Evolutionary conservation across 2,797 vertebrate species (phyloP).

Genomic region (Peromyscus nudipes): DNA sequence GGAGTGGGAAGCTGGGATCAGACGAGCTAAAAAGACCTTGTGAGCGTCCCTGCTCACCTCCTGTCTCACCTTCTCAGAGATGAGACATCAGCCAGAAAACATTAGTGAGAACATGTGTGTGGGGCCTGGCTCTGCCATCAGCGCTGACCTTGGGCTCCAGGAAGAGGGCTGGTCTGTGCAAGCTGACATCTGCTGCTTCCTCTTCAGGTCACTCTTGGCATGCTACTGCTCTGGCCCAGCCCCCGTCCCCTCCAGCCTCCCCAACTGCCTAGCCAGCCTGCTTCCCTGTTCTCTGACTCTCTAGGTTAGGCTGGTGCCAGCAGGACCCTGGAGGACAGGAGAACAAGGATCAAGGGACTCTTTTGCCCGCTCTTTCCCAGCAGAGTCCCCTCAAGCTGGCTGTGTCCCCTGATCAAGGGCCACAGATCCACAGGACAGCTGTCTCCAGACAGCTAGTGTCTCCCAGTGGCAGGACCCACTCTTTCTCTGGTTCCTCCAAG

Average conservation of each 20-base stretch:
- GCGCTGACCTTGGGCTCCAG: background rate
- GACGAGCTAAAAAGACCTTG: background rate
- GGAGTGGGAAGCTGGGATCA: background rate
- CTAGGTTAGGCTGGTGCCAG: background rate
- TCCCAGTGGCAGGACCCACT: no score
- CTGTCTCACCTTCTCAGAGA: slow-evolving; percentile 7
- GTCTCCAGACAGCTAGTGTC: background rate
- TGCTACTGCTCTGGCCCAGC: background rate
- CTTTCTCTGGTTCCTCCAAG: background rate
- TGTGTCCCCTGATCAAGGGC: background rate
- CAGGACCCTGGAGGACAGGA: background rate
- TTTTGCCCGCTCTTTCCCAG: background rate
- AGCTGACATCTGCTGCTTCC: slow-evolving; percentile 33
- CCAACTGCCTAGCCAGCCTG: no score
- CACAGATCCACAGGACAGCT: background rate
- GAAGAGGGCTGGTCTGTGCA: background rate
- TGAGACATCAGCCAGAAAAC: background rate
- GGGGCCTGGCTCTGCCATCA: background rate
- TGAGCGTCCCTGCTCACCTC: background rate
- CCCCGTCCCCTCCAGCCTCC: background rate
- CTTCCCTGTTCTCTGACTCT: background rate
- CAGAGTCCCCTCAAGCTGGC: background rate
- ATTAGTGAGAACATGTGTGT: background rate
- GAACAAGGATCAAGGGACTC: background rate
- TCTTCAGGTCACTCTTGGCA: background rate